Evolutionary conservation across 2,113 vertebrate genomes (phyloP), one percentile per base, ranked within the genome.

Genomic region (Amphilophus citrinellus): DNA sequence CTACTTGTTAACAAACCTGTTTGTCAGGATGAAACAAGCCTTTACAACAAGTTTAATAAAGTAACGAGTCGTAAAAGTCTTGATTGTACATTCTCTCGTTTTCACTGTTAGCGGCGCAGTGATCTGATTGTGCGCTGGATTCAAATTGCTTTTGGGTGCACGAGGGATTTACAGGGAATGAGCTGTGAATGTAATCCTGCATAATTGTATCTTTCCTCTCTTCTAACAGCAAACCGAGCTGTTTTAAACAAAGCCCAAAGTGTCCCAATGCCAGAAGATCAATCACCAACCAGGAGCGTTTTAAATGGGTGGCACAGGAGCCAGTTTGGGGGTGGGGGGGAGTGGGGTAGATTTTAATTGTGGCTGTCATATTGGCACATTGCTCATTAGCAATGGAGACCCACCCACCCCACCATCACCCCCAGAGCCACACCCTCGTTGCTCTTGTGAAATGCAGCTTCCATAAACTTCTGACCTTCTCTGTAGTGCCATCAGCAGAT

Each of bases 21-120:
- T 53, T 53, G 66, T 53, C 66, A 53, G 66, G 47, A 53, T 53
- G 66, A 73, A 53, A 73, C 66, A 20, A 53, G 44, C 24, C 66
- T 53, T 73, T 50, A 11, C 65, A 71, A 30, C 42, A 71, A 71
- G 1, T 71, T 20, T 71, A 30, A 18, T 13, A 63, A 37, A 37
- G 61, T 20, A 62, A 37, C 22, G 30, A 10, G 3, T 3, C 44
- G 18, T 71, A 50, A 71, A 71, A 71, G 24, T 50, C 44, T 10
- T 71, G 24, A 30, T 18, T 50, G 47, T 50, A 50, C 50, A 11
- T 27, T 3, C 24, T 71, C 15, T 30, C 18, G 30, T 6, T 2
- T 50, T 71, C 44, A 71, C 42, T 7, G 44, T 17, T 71, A 50
- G 65, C 22, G 5, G 27, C 17, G 66, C 22, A 30, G 22, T 9